Evolutionary conservation across 2,797 vertebrate genomes (phyloP).

Genomic region (Distichodus sexfasciatus): DNA sequence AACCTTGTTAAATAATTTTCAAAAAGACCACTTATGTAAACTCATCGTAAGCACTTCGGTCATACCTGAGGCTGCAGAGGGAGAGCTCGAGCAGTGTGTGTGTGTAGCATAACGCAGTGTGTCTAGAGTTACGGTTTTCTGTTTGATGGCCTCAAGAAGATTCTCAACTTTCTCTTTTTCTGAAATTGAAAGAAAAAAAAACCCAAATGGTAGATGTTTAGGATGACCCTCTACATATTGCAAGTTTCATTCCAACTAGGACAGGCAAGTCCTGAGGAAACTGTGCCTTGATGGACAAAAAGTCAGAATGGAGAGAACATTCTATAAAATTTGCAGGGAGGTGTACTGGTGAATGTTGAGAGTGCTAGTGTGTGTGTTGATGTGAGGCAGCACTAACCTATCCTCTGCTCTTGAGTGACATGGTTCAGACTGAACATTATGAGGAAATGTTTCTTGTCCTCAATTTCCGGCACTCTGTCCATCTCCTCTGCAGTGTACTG

Average conservation of each 20-base stretch:
- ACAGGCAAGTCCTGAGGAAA: too few species aligned
- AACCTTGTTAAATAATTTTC: too few species aligned
- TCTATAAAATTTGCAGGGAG: too few species aligned
- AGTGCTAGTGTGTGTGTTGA: conserved; percentile 11
- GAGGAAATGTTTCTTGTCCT: conserved; percentile 96
- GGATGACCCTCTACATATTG: too few species aligned
- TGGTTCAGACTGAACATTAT: conserved; percentile 93
- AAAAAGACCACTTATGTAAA: too few species aligned
- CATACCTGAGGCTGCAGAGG: conserved; percentile 74
- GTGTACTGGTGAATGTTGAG: neutral
- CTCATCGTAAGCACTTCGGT: neutral
- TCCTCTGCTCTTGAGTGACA: conserved; percentile 86
- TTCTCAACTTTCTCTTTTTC: conserved; percentile 91
- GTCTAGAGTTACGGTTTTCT: conserved; percentile 84
- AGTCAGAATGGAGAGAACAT: too few species aligned
- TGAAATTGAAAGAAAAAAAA: conserved; percentile 49
- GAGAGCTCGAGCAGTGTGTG: conserved; percentile 80
- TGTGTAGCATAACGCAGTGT: conserved; percentile 77
- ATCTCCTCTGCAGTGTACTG: conserved; percentile 94
- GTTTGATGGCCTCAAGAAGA: conserved; percentile 92
- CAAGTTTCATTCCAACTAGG: too few species aligned
- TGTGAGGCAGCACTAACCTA: conserved; percentile 69
- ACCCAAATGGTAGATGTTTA: too few species aligned
- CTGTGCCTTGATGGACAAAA: too few species aligned
- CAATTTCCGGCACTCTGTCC: conserved; percentile 90